A percentile compares a stretch with the other conserved stretches of the same genome.
Evolutionary conservation across 2,797 vertebrate genomes (phyloP).

Genomic region (Molossus molossus): DNA sequence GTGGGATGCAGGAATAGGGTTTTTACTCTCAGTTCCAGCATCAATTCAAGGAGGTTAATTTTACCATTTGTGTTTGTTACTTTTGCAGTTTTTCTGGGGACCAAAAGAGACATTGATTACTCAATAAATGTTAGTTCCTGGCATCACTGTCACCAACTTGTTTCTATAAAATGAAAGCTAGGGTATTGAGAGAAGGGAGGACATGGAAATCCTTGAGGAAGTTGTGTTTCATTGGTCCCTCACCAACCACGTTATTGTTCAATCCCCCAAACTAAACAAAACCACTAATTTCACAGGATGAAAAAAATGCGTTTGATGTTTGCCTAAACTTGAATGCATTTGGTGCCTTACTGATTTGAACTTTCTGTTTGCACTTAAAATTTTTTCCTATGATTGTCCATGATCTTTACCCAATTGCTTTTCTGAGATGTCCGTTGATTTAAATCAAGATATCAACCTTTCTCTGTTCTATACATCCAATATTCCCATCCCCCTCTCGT

Average conservation of each 20-base stretch:
- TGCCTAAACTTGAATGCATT: neutral
- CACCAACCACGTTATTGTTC: neutral
- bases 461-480: neutral
- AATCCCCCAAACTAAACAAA: slow-evolving; percentile 45
- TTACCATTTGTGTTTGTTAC: neutral
- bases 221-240: neutral
- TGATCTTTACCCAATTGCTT: neutral
- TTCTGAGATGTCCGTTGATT: neutral
- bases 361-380: neutral
- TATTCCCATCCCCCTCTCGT: neutral
- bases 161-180: neutral
- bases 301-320: slow-evolving; percentile 12
- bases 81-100: neutral
- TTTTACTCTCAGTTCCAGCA: neutral
- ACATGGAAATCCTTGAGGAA: neutral
- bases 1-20: neutral
- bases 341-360: neutral
- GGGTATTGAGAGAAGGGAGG: neutral
- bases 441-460: neutral
- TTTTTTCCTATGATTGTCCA: neutral
- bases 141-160: neutral
- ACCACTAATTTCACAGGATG: neutral
- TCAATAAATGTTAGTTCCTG: neutral
- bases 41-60: neutral
- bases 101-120: neutral